Evolutionary conservation across 1,140 invertebrate genomes (phyloP).

Genomic region (Drosophila willistoni): DNA sequence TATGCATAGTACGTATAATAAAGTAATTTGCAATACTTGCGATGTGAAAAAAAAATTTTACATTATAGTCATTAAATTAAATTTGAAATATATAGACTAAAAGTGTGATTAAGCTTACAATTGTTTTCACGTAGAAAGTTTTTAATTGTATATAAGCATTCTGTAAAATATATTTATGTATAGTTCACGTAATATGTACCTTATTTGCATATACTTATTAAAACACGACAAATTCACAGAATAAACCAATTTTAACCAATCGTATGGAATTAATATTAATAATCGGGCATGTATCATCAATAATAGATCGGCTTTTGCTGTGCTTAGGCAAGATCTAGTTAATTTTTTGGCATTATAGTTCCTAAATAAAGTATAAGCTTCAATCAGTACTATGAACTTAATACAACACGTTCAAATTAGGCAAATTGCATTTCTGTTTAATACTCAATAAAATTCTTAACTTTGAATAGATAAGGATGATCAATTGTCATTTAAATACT

Average conservation of each 20-base stretch:
- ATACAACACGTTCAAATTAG: not conserved
- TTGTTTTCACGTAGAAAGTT: conserved; percentile 39
- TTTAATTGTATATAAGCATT: conserved; percentile 45
- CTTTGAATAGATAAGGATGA: not conserved
- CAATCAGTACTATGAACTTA: not conserved
- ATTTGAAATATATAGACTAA: conserved; percentile 29
- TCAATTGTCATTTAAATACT: not conserved
- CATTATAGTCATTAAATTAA: conserved; percentile 53
- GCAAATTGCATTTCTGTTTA: conserved; percentile 13
- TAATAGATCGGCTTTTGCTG: too few species aligned
- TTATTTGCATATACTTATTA: conserved; percentile 51
- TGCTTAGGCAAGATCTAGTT: too few species aligned
- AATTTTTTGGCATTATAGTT: too few species aligned
- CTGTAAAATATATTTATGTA: conserved; percentile 34
- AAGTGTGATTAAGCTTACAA: conserved; percentile 59
- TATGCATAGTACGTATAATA: conserved; percentile 27
- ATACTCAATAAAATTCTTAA: conserved; percentile 15
- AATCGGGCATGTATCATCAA: too few species aligned
- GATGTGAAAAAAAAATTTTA: conserved; percentile 51
- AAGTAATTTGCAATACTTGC: conserved; percentile 47
- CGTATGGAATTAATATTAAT: too few species aligned
- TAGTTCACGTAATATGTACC: conserved; percentile 58
- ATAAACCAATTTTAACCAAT: not conserved
- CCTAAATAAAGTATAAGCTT: too few species aligned
- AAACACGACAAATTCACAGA: conserved; percentile 45